phyloP scores from a whole-genome alignment of 1,140 invertebrate genomes.

The Heliconius himera region DNA sequence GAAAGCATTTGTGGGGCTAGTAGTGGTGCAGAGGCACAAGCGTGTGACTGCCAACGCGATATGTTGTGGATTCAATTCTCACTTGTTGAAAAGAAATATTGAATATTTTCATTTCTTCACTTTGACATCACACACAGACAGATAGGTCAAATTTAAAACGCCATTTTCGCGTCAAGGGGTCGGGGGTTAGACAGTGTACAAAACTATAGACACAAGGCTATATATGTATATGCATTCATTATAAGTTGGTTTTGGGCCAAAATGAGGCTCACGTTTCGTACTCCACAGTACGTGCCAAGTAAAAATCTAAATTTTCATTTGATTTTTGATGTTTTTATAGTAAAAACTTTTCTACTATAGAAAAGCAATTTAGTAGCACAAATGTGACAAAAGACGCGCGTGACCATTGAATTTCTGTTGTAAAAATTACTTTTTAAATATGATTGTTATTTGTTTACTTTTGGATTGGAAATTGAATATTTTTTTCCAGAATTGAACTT shows the following conservation, averaged over 20 bases:
- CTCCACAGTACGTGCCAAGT: background rate
- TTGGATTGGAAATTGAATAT: background rate
- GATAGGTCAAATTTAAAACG: no score
- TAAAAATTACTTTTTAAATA: background rate
- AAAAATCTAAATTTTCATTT: constrained; percentile 10
- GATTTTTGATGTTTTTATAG: constrained; percentile 3
- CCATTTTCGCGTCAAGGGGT: no score
- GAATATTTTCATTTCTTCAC: no score
- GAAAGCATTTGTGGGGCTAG: no score
- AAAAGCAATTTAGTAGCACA: background rate
- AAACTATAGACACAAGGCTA: background rate
- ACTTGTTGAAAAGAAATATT: no score
- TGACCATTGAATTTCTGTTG: constrained; percentile 1
- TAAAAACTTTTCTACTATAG: background rate
- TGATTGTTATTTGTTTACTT: background rate
- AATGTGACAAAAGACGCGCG: constrained; percentile 13
- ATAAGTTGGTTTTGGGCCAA: constrained; percentile 1
- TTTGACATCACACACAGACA: no score
- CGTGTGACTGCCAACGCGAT: no score
- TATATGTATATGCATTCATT: background rate
- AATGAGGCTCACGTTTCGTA: constrained; percentile 1
- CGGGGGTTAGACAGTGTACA: background rate
- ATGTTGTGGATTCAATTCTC: no score
- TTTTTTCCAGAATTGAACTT: background rate
- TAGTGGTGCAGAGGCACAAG: no score